Evolutionary conservation across 2,113 vertebrate species (phyloP).

Genomic region (Capreolus pygargus): DNA sequence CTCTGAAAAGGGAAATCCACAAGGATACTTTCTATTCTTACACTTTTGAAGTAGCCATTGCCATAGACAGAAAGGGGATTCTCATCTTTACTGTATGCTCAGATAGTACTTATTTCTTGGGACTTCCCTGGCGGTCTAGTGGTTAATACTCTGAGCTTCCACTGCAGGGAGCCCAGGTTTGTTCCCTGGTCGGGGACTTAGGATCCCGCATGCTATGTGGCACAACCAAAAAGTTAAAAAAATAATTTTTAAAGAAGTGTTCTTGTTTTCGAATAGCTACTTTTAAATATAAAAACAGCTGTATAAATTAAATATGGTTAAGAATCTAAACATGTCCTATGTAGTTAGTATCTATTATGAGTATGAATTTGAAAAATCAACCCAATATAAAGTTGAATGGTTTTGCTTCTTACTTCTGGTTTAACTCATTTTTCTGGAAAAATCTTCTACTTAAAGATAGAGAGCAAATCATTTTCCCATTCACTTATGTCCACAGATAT

Average conservation of each 20-base stretch:
- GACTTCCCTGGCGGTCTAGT: neutral
- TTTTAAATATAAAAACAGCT: conserved; percentile 7
- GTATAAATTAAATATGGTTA: neutral
- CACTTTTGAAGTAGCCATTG: neutral
- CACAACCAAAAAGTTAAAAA: neutral
- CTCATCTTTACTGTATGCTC: neutral
- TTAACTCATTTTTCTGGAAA: neutral
- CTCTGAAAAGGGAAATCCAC: neutral
- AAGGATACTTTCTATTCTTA: neutral
- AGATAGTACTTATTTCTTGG: neutral
- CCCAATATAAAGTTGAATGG: neutral
- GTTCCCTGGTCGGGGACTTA: neutral
- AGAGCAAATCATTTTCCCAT: neutral
- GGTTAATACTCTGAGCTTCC: neutral
- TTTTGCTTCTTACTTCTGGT: neutral
- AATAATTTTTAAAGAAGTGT: neutral
- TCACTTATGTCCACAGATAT: neutral
- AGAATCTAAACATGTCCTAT: neutral
- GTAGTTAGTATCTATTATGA: neutral
- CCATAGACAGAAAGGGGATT: neutral
- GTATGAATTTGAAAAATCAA: conserved; percentile 15
- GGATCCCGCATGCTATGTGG: neutral
- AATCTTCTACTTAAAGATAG: neutral
- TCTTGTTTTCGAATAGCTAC: neutral
- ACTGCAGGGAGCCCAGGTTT: neutral